Evolutionary conservation across 2,113 vertebrate genomes (phyloP).

Genomic region (Varanus komodoensis): DNA sequence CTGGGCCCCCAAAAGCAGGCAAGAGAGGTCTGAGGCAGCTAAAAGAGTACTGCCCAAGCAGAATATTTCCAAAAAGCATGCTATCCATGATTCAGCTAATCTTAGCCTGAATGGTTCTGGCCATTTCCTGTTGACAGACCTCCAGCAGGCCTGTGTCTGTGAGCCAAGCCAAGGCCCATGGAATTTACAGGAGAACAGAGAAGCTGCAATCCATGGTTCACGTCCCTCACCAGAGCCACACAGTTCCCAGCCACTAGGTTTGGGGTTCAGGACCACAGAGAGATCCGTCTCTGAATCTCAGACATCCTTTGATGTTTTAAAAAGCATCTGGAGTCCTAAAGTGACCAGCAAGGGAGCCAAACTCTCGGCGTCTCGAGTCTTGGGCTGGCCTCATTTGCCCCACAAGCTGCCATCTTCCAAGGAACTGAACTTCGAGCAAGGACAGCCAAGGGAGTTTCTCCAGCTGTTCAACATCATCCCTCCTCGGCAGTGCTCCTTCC

Average conservation of each 20-base stretch:
- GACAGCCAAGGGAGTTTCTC: neutral
- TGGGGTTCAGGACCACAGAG: neutral
- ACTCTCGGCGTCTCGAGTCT: neutral
- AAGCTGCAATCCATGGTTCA: neutral
- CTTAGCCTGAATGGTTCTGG: neutral
- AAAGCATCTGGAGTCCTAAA: constrained; percentile 65
- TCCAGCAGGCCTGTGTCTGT: neutral
- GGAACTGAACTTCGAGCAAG: neutral
- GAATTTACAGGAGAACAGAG: neutral
- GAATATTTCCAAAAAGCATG: neutral
- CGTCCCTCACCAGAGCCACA: accelerated
- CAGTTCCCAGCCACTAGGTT: neutral
- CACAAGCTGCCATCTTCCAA: neutral
- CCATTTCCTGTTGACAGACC: neutral
- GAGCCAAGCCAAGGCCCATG: neutral
- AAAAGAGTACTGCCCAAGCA: neutral
- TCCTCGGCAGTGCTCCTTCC: neutral
- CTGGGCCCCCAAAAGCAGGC: neutral
- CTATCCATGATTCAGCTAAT: neutral
- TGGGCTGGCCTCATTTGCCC: neutral
- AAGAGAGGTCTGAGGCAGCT: neutral
- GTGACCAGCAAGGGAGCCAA: neutral
- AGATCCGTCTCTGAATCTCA: constrained; percentile 11
- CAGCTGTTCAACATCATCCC: neutral
- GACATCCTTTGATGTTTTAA: constrained; percentile 70